These are phyloP conservation scores for Pocillopora meandrina DNA, from an alignment of 92 coral and sea anemone species.

Conservation along the genomic window DNA sequence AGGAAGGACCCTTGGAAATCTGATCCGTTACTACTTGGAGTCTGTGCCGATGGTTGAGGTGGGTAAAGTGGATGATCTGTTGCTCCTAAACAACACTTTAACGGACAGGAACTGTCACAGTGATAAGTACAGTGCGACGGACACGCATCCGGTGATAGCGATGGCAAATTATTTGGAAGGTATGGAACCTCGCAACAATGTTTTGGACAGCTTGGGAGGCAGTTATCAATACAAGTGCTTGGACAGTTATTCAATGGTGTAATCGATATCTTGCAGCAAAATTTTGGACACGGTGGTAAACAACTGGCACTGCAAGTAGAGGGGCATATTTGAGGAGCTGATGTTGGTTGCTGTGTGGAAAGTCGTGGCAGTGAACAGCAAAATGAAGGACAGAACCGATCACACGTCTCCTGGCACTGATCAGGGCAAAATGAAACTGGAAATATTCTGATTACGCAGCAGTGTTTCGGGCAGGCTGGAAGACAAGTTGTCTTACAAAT, in stretches of 20 bases:
- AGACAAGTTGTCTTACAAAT: slow-evolving; percentile 47
- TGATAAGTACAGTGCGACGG: slow-evolving; percentile 17
- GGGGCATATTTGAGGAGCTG: slow-evolving; percentile 25
- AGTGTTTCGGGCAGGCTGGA: slow-evolving; percentile 58
- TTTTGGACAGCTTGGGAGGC: slow-evolving; percentile 29
- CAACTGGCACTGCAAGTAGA: slow-evolving; percentile 26
- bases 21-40: not conserved
- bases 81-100: slow-evolving; percentile 8
- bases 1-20: not conserved
- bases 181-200: slow-evolving; percentile 12
- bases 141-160: not conserved
- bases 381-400: slow-evolving; percentile 43
- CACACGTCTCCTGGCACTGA: slow-evolving; percentile 36
- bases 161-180: not conserved
- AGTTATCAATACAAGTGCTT: not conserved
- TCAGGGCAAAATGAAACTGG: slow-evolving; percentile 50
- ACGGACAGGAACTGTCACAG: slow-evolving; percentile 24
- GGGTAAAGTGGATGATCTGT: not conserved
- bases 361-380: slow-evolving; percentile 33
- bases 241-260: slow-evolving; percentile 25
- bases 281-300: slow-evolving; percentile 33
- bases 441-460: slow-evolving; percentile 33
- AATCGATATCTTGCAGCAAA: slow-evolving; percentile 25
- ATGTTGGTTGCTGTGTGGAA: not conserved
- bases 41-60: not conserved